Conservation (phyloP, 2,113 vertebrate species). For the Terrapene triunguis region DNA sequence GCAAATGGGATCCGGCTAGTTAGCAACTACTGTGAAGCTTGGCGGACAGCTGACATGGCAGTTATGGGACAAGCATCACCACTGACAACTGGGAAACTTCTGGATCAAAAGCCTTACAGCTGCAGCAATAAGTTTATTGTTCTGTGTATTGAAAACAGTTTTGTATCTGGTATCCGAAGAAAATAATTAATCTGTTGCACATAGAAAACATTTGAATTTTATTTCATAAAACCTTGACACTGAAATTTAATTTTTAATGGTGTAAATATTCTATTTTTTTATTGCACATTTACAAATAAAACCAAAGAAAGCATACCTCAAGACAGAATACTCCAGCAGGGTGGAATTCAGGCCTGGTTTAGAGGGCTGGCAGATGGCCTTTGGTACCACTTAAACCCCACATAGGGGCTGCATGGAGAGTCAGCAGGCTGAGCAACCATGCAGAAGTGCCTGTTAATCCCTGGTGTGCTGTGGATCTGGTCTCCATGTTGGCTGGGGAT, state of each 20-base stretch:
- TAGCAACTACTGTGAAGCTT: slow-evolving; percentile 93
- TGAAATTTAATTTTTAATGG: slow-evolving; percentile 74
- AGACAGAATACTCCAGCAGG: slow-evolving; percentile 45
- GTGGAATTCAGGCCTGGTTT: not conserved
- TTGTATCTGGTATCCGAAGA: slow-evolving; percentile 81
- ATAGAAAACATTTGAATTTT: slow-evolving; percentile 45
- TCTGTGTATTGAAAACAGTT: slow-evolving; percentile 96
- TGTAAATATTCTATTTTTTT: slow-evolving; percentile 84
- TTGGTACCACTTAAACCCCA: not conserved
- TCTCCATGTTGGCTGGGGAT: not conserved
- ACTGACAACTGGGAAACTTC: slow-evolving; percentile 86
- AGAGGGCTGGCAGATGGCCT: not conserved
- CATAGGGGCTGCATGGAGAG: accelerated
- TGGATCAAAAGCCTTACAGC: slow-evolving; percentile 91
- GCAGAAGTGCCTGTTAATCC: not conserved
- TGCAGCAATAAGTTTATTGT: slow-evolving; percentile 91
- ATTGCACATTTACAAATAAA: slow-evolving; percentile 71
- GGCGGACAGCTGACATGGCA: slow-evolving; percentile 85
- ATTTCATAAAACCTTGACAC: slow-evolving; percentile 70
- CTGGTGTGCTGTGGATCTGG: not conserved
- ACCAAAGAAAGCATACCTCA: slow-evolving; percentile 86
- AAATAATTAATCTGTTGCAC: slow-evolving; percentile 70
- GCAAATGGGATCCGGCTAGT: slow-evolving; percentile 82
- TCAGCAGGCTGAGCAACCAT: not conserved
- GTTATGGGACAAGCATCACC: slow-evolving; percentile 90